Conservation (phyloP, 2,888 invertebrate genomes). For the Therioaphis trifolii region DNA sequence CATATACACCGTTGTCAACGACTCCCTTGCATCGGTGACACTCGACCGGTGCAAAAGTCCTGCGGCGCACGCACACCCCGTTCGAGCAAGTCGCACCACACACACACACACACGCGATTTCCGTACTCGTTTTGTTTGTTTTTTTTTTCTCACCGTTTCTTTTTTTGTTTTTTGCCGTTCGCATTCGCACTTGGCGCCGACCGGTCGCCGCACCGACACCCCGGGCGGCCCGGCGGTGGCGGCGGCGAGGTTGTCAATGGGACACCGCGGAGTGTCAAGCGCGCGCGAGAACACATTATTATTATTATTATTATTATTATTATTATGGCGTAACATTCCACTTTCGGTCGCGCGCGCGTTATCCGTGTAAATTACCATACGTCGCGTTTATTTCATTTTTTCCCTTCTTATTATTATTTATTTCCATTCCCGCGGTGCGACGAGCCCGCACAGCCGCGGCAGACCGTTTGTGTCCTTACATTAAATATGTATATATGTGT, state of each 20-base stretch:
- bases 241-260: background rate
- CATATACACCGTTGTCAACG: too few species aligned
- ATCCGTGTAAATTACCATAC: constrained; percentile 48
- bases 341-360: background rate
- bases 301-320: background rate
- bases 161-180: background rate
- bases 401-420: constrained; percentile 39
- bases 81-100: too few species aligned
- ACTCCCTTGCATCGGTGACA: too few species aligned
- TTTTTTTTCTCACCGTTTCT: too few species aligned
- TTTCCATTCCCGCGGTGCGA: constrained; percentile 45
- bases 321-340: constrained; percentile 37
- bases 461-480: constrained; percentile 19
- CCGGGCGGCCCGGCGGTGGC: background rate
- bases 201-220: background rate
- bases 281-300: background rate
- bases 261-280: too few species aligned
- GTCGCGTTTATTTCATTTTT: constrained; percentile 38
- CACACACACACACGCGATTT: too few species aligned
- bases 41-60: too few species aligned
- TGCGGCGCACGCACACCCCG: too few species aligned
- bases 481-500: too few species aligned
- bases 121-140: too few species aligned
- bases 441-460: background rate
- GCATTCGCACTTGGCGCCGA: constrained; percentile 1